phyloP scores from a whole-genome alignment of 2,113 vertebrate species.

The Pagrus major region DNA sequence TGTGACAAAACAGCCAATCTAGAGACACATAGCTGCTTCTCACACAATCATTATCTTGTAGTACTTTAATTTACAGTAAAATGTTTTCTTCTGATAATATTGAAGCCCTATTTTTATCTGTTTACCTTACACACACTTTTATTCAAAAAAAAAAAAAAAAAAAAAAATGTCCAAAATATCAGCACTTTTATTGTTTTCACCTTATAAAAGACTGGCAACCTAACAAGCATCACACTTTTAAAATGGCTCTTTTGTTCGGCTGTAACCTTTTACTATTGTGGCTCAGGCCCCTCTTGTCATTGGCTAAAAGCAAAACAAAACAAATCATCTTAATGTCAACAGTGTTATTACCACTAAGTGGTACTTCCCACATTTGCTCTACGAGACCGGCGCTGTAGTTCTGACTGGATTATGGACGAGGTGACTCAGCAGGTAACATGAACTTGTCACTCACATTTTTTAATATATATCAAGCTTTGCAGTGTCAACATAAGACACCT shows the following conservation, averaged over 20 bases:
- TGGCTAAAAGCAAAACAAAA: constrained; percentile 65
- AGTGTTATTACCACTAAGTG: constrained; percentile 48
- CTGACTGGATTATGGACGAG: constrained; percentile 41
- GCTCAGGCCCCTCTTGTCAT: constrained; percentile 38
- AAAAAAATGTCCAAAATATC: constrained; percentile 25
- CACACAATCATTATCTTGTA: background rate
- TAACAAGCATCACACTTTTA: constrained; percentile 29
- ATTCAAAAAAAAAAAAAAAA: no score
- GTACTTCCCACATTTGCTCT: constrained; percentile 39
- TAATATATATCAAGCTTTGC: constrained; percentile 3
- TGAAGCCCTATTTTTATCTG: background rate
- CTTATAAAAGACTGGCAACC: constrained; percentile 10
- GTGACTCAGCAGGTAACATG: constrained; percentile 29
- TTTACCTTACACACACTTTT: background rate
- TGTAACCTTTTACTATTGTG: constrained; percentile 53
- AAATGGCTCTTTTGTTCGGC: constrained; percentile 22
- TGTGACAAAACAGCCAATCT: background rate
- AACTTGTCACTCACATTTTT: constrained; percentile 31
- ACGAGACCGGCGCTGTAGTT: constrained; percentile 13
- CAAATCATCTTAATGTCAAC: constrained; percentile 69
- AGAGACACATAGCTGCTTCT: background rate
- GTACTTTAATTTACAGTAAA: background rate
- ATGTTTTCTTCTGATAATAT: background rate
- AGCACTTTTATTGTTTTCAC: constrained; percentile 12
- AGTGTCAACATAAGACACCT: background rate